Evolutionary conservation across 2,113 vertebrate genomes (phyloP), one percentile per base, ranked within the genome.

Genomic region (Poeciliopsis retropinna): DNA sequence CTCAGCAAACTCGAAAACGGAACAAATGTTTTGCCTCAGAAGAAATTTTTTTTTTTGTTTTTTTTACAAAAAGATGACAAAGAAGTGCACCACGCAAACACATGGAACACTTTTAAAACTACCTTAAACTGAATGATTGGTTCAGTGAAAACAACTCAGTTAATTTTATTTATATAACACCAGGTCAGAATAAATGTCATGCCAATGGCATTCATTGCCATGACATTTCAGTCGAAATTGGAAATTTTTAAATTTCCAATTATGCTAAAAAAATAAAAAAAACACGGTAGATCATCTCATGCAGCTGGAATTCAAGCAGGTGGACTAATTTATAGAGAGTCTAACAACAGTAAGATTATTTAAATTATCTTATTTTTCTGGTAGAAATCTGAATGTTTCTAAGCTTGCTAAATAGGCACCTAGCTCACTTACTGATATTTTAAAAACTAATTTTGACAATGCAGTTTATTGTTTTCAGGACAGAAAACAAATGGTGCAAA

Each of bases 1-100:
- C 14, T 13, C 34, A 10, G 60, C 25, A 64, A 66, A 47, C 34
- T 72, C 65, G 44, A 76, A 77, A 62, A 39, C 64, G n/a, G 12
- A 19, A 32, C 2, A 64, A 32, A 64, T 32, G 27, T 32, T n/a
- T 57, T 57, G 22, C 22, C 51, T 57, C 51, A 57, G 22, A 57
- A 57, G 22, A 57, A 57, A 57, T n/a, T 7, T 57, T 57, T 57
- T n/a, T n/a, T n/a, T n/a, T n/a, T n/a, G n/a, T n/a, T n/a, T n/a
- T n/a, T 57, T 10, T 57, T n/a, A n/a, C 51, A 10, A 57, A 57
- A 25, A 57, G 19, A 57, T 57, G 7, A 25, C 25, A 11, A 5
- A 47, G 44, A 17, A 47, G 51, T 57, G 17, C 25, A 57, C 51
- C 2, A 57, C 25, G 11, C 25, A 57, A n/a, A n/a, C 51, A n/a